Evolutionary conservation across 92 coral and sea anemone genomes (phyloP).

Genomic region (Epizoanthus fatuus): DNA sequence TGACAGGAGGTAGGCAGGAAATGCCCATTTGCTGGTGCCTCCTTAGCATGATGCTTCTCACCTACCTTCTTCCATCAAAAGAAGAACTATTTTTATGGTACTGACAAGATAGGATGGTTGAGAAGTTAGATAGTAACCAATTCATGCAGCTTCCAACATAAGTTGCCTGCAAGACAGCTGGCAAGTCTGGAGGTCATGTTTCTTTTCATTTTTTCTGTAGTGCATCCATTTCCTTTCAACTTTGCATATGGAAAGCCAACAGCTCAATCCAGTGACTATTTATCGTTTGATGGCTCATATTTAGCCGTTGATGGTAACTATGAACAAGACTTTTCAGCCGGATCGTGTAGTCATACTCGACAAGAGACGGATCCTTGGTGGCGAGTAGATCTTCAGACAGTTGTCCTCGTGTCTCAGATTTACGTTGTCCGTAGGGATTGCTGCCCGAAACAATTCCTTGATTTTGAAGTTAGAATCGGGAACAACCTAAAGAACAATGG

Average conservation of each 20-base stretch:
- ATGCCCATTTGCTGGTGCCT: no score
- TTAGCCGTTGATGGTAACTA: neutral
- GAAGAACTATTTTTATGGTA: no score
- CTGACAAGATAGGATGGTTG: no score
- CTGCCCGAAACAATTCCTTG: constrained; percentile 19
- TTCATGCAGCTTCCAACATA: no score
- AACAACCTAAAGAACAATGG: constrained; percentile 32
- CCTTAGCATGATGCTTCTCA: no score
- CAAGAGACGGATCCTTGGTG: neutral
- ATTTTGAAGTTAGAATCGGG: constrained; percentile 52
- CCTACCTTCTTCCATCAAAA: no score
- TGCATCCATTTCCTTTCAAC: neutral
- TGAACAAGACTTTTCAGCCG: no score
- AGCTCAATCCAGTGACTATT: neutral
- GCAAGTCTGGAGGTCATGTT: no score
- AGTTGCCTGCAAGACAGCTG: no score
- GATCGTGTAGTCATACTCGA: neutral
- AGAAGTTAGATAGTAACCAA: no score
- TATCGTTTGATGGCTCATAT: neutral
- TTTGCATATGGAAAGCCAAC: constrained; percentile 13
- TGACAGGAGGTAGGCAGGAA: no score
- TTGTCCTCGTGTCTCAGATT: neutral
- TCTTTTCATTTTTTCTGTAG: neutral
- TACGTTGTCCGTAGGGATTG: constrained; percentile 39
- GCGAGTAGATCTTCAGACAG: constrained; percentile 5